Evolutionary conservation across 2,797 vertebrate genomes (phyloP).

Genomic region (Acanthornis magna): DNA sequence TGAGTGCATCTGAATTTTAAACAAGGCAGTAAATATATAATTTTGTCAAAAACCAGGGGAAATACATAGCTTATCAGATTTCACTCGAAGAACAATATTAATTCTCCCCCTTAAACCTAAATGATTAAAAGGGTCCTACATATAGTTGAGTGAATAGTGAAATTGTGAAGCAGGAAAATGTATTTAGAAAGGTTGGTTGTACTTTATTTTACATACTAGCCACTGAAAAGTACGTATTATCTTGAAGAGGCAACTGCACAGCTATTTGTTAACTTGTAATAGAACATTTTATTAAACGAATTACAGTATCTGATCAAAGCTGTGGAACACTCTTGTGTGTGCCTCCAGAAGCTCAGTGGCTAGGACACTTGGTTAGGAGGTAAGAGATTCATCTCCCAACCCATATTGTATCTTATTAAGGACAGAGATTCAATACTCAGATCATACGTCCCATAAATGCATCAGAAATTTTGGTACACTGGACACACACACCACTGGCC

Average conservation of each 20-base stretch:
- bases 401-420: neutral
- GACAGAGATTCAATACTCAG: neutral
- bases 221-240: neutral
- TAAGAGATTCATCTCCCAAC: neutral
- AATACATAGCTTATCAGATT: slow-evolving; percentile 2
- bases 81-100: neutral
- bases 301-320: neutral
- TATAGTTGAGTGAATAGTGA: neutral
- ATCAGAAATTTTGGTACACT: neutral
- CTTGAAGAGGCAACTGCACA: neutral
- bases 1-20: slow-evolving; percentile 11
- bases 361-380: neutral
- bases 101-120: neutral
- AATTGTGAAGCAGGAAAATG: neutral
- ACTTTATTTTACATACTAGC: neutral
- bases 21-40: neutral
- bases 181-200: neutral
- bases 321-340: neutral
- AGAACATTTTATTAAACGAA: neutral
- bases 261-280: neutral
- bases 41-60: neutral
- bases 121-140: neutral
- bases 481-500: neutral
- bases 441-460: neutral
- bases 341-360: neutral